Evolutionary conservation across 2,113 vertebrate genomes (phyloP), one percentile per base, ranked within the genome.

Genomic region (Mionectes macconnelli): DNA sequence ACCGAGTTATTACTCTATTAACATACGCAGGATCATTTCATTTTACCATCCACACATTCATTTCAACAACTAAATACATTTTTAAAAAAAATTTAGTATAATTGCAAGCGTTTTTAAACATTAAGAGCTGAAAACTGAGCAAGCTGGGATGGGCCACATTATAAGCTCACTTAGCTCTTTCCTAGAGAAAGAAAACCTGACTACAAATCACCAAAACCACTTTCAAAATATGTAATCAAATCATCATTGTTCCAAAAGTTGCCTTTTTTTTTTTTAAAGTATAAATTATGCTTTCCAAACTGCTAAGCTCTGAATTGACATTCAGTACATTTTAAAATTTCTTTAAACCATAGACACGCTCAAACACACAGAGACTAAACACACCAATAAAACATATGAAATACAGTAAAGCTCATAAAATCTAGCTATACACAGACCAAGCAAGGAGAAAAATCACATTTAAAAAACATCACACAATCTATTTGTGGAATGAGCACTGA

Each of bases 141-240:
- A 66, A 52, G 75, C 75, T 74, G 55, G 73, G 30, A 94, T 91
- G 96, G 95, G 86, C 94, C 95, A 92, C 6, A 2, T 35, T 89
- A 47, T 44, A 60, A 79, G 57, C 69, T 85, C 87, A 86, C 78
- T 77, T 44, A 52, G 85, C 67, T 93, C 82, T 47, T 78, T 40
- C 49, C 30, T 35, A 56, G 56, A 81, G 35, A 84, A 81, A 62
- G 45, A 53, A 77, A 85, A 21, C 9, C 84, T 69, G 22, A 12
- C 52, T 82, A 70, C 55, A 84, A 84, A 53, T 21, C 76, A 83
- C 45, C 30, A 86, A 84, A 93, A 15, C 8, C 14, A 8, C 63
- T 67, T 57, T 8, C 2, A 30, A 74, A 80, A 72, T 28, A 31
- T 0, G 0, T 21, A 21, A 52, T 27, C 12, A 31, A 33, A 76